Conservation (phyloP, 2,113 vertebrate species). For the Nematolebias whitei region DNA sequence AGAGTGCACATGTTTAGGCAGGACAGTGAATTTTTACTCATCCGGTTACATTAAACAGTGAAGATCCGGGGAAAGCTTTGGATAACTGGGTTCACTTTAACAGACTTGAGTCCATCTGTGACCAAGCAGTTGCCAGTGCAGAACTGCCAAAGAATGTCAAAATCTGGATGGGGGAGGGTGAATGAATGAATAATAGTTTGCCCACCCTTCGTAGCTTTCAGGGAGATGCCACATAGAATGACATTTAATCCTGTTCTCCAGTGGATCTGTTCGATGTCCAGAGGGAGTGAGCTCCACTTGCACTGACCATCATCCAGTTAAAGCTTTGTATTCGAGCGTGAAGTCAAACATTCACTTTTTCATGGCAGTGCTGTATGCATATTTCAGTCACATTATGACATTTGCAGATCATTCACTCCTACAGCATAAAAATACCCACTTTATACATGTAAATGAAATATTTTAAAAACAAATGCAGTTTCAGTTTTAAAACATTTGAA, state of each 20-base stretch:
- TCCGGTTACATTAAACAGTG: constrained; percentile 4
- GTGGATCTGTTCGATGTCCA: constrained; percentile 28
- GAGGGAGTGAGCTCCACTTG: constrained; percentile 7
- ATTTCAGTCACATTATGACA: background rate
- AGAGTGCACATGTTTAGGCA: background rate
- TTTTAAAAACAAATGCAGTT: background rate
- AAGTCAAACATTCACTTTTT: constrained; percentile 3
- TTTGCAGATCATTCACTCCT: background rate
- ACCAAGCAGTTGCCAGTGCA: constrained; percentile 41
- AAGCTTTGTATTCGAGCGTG: background rate
- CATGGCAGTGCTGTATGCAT: constrained; percentile 4
- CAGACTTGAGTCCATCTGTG: constrained; percentile 31
- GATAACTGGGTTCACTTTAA: constrained; percentile 11
- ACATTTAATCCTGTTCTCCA: constrained; percentile 44
- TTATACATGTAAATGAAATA: background rate
- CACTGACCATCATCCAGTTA: constrained; percentile 18
- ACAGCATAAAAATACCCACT: background rate
- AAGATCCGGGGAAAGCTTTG: constrained; percentile 7
- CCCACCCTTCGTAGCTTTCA: constrained; percentile 36
- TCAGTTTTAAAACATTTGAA: background rate
- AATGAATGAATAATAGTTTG: constrained; percentile 56
- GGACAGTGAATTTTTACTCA: constrained; percentile 3
- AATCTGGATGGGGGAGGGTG: constrained; percentile 31
- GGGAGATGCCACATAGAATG: constrained; percentile 44
- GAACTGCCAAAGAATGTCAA: constrained; percentile 27